Conservation (phyloP, 2,113 vertebrate genomes). For the Leiothrix lutea region DNA sequence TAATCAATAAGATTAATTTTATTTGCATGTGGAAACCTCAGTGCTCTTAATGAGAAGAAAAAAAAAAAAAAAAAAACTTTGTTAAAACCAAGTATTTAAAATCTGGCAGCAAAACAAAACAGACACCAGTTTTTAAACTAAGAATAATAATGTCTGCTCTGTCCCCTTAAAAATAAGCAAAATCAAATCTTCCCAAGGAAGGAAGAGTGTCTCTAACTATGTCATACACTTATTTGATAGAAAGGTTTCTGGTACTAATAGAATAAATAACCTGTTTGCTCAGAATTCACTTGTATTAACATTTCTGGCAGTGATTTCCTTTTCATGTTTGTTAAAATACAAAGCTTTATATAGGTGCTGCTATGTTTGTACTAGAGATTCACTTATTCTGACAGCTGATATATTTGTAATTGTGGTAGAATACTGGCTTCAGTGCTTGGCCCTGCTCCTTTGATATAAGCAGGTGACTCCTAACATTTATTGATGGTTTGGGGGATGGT, state of each 20-base stretch:
- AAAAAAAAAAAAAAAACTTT: neutral
- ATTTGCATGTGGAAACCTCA: neutral
- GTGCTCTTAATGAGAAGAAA: neutral
- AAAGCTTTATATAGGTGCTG: neutral
- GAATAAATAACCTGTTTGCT: neutral
- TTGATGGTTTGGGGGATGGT: neutral
- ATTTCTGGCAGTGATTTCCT: neutral
- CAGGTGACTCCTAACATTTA: neutral
- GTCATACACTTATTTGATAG: neutral
- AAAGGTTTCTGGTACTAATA: neutral
- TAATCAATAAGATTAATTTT: neutral
- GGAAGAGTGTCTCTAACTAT: neutral
- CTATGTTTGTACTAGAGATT: neutral
- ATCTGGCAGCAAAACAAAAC: neutral
- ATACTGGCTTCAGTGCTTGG: neutral
- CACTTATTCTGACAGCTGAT: neutral
- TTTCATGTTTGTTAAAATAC: constrained; percentile 2
- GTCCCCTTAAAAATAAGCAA: neutral
- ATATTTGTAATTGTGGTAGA: neutral
- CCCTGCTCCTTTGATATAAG: neutral
- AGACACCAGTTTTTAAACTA: neutral
- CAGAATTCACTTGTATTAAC: neutral
- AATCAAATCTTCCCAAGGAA: neutral
- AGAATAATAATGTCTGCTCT: neutral
- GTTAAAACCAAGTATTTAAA: neutral